These are phyloP conservation scores for Pollimyrus isidori DNA, from an alignment of 2,113 vertebrate genomes.

Conservation along the genomic window DNA sequence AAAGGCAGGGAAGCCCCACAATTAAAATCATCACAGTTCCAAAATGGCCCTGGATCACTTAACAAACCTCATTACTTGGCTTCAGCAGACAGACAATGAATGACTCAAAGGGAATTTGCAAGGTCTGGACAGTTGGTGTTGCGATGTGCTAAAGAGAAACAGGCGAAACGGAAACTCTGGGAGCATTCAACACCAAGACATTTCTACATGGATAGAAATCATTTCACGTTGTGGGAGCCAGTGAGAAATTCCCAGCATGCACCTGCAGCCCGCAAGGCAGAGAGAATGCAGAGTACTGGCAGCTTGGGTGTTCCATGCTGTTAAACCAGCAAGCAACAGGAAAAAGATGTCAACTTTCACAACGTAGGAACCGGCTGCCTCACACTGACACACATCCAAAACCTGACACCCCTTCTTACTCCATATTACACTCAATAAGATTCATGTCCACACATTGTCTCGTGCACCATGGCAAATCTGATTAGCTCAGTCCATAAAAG, in stretches of 20 bases:
- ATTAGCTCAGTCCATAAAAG: neutral
- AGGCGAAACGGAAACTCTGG: neutral
- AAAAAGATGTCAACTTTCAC: neutral
- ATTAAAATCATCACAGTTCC: neutral
- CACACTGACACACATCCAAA: neutral
- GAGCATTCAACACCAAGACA: neutral
- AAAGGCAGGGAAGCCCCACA: neutral
- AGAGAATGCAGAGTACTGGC: neutral
- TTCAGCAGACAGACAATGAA: neutral
- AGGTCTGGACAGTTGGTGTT: too few species aligned
- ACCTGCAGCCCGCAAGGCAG: neutral
- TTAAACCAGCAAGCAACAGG: neutral
- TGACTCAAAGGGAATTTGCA: neutral
- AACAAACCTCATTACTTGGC: neutral
- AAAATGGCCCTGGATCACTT: neutral
- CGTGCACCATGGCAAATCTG: neutral
- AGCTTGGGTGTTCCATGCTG: neutral
- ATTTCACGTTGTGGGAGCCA: neutral
- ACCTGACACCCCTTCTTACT: neutral
- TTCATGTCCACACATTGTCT: neutral
- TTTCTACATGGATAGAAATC: neutral
- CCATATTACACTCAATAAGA: neutral
- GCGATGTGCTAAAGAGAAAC: neutral
- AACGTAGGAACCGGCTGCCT: neutral
- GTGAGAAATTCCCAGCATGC: neutral